Percentiles rank a stretch among this genome's conserved stretches.
Evolutionary conservation across 2,797 vertebrate genomes (phyloP).

Genomic region (Ctenosaura bakeri): DNA sequence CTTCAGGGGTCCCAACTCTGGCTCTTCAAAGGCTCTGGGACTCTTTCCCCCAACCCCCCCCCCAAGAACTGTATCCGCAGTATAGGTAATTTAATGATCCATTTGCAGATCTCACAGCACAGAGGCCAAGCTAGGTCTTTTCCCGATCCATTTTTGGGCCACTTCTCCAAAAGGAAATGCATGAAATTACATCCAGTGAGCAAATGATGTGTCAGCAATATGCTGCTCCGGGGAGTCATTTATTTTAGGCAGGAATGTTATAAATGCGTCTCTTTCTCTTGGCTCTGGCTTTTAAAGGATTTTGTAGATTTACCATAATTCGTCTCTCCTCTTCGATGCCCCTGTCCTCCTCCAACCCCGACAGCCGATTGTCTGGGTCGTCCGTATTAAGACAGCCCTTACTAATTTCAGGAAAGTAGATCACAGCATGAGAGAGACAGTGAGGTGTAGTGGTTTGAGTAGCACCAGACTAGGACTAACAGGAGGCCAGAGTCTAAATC

Average conservation of each 20-base stretch:
- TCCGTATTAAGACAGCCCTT: not conserved
- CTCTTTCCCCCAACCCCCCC: no score
- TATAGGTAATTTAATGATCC: not conserved
- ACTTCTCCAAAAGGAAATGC: not conserved
- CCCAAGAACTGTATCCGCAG: not conserved
- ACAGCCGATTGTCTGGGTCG: not conserved
- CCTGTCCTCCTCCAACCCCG: no score
- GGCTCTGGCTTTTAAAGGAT: not conserved
- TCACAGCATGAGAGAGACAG: no score
- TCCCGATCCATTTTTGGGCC: not conserved
- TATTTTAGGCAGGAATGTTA: conserved; percentile 9
- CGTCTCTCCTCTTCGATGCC: not conserved
- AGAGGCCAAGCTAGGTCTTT: not conserved
- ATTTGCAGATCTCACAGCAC: not conserved
- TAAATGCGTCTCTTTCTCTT: not conserved
- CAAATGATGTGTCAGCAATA: conserved; percentile 8
- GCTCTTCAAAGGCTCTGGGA: no score
- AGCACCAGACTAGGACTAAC: no score
- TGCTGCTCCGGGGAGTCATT: conserved; percentile 13
- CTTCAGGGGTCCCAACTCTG: no score
- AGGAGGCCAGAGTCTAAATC: no score
- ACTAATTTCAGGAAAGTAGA: no score
- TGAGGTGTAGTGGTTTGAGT: no score
- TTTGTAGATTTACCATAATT: not conserved
- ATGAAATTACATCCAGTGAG: conserved; percentile 21